phyloP scores from a whole-genome alignment of 2,888 invertebrate genomes.

The Polyommatus iphigenia region DNA sequence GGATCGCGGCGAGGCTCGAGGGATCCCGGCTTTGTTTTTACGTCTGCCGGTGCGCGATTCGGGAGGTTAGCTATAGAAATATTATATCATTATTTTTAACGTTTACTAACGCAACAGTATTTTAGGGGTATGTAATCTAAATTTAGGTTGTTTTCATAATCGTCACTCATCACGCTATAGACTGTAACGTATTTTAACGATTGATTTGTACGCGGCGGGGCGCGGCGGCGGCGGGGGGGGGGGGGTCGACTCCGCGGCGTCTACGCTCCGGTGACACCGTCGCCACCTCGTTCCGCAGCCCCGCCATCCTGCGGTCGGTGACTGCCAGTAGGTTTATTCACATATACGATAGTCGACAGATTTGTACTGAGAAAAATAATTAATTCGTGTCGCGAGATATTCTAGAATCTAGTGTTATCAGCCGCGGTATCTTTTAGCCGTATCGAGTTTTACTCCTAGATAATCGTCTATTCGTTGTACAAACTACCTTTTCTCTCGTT shows the following conservation, averaged over 20 bases:
- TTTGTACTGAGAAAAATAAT: background rate
- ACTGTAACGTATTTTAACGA: conserved; percentile 48
- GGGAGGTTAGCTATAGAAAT: conserved; percentile 62
- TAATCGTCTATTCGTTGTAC: background rate
- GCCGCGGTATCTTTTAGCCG: background rate
- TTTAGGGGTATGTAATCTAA: conserved; percentile 72
- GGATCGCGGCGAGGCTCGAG: background rate
- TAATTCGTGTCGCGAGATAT: background rate
- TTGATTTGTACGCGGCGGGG: conserved; percentile 43
- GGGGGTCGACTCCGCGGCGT: conserved; percentile 28
- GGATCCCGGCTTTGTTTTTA: conserved; percentile 36
- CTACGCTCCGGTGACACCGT: conserved; percentile 43
- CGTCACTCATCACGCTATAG: conserved; percentile 51
- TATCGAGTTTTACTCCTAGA: background rate
- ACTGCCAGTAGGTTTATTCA: background rate
- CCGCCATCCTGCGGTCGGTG: background rate
- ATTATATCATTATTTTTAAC: conserved; percentile 77
- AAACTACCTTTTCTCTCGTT: background rate
- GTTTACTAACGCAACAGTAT: conserved; percentile 76
- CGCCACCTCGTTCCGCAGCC: conserved; percentile 9
- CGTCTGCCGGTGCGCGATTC: conserved; percentile 36
- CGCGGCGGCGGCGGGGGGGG: conserved; percentile 23
- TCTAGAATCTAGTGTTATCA: conserved; percentile 17
- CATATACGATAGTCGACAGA: background rate
- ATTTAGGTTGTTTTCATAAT: conserved; percentile 63